Evolutionary conservation across 2,888 invertebrate species (phyloP).

Genomic region (Lacanobia oleracea): DNA sequence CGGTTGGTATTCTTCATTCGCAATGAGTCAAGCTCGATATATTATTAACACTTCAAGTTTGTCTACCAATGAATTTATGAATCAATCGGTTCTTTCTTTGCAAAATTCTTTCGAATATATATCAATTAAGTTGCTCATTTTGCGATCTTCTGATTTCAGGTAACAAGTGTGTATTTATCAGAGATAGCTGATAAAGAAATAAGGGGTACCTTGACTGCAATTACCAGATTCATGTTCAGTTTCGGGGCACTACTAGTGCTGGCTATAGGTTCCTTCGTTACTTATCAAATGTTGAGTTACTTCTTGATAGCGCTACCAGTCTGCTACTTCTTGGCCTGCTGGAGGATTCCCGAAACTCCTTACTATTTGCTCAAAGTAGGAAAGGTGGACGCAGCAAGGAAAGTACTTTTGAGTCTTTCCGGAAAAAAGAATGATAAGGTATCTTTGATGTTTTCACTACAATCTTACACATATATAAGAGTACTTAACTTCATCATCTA

Average conservation of each 20-base stretch:
- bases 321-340: slow-evolving; percentile 83
- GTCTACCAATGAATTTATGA: too few relatives aligned
- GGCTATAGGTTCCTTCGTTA: slow-evolving; percentile 78
- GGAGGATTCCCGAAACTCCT: slow-evolving; percentile 90
- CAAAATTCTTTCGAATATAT: too few relatives aligned
- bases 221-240: slow-evolving; percentile 77
- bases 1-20: slow-evolving; percentile 71
- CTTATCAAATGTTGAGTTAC: slow-evolving; percentile 42
- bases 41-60: not conserved
- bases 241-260: slow-evolving; percentile 80
- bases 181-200: slow-evolving; percentile 85
- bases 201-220: slow-evolving; percentile 76
- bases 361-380: slow-evolving; percentile 89
- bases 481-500: too few relatives aligned
- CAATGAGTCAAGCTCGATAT: not conserved
- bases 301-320: slow-evolving; percentile 75
- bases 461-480: not conserved
- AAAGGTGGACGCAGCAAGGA: slow-evolving; percentile 80
- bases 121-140: not conserved
- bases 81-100: too few relatives aligned
- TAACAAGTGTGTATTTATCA: slow-evolving; percentile 78
- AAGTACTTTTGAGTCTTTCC: slow-evolving; percentile 69
- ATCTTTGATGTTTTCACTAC: not conserved
- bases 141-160: slow-evolving; percentile 17
- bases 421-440: slow-evolving; percentile 51